A percentile compares a stretch with the other conserved stretches of the same genome.
Conservation (phyloP, 2,113 vertebrate genomes). For the Ploceus nigricollis region DNA sequence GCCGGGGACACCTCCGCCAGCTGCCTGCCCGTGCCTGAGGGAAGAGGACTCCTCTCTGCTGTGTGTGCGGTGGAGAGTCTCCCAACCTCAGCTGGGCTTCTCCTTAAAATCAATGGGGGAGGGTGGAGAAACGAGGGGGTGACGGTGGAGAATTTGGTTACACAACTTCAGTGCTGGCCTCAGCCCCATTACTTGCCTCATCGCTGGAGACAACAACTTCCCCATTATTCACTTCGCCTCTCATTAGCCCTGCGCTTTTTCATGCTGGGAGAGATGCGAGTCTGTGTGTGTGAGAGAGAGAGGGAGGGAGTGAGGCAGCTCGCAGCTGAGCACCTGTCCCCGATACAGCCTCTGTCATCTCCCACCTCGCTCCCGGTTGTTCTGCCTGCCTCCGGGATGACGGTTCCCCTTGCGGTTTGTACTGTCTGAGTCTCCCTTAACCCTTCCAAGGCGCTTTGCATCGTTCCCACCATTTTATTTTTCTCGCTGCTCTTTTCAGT, state of each 20-base stretch:
- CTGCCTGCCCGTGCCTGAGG: not conserved
- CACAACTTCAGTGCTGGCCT: constrained; percentile 57
- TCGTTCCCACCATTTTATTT: constrained; percentile 12
- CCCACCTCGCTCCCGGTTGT: not conserved
- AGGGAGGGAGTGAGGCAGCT: not conserved
- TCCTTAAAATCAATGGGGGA: not conserved
- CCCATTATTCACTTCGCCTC: constrained; percentile 40
- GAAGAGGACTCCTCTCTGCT: not conserved
- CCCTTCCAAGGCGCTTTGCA: not conserved
- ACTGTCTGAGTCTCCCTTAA: not conserved
- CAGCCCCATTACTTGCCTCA: constrained; percentile 39
- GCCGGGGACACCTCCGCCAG: not conserved
- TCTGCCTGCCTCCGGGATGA: not conserved
- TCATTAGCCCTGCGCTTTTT: constrained; percentile 23
- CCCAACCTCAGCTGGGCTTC: not conserved
- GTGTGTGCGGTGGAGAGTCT: not conserved
- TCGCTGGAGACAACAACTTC: constrained; percentile 21
- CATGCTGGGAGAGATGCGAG: not conserved
- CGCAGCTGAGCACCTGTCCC: constrained; percentile 10
- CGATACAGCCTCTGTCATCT: not conserved
- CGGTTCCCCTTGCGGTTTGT: not conserved
- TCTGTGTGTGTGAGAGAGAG: not conserved
- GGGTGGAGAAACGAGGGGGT: constrained; percentile 6
- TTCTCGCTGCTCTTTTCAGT: not conserved
- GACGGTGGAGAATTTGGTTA: constrained; percentile 35